These are phyloP conservation scores for Drosophila pruinosa DNA, from an alignment of 1,140 invertebrate genomes.

Conservation along the genomic window DNA sequence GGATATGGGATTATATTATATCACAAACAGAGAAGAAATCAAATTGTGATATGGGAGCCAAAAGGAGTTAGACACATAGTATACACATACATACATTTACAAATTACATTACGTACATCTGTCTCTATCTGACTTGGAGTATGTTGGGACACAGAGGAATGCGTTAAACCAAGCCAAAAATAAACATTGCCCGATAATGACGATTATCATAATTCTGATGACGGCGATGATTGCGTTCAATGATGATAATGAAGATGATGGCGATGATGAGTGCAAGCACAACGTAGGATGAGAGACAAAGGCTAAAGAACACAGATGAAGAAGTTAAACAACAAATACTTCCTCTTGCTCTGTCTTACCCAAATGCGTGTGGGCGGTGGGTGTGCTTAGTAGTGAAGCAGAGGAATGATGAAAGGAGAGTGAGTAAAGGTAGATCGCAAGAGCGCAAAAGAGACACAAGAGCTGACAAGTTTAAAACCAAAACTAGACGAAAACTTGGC, in stretches of 20 bases:
- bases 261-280: not conserved
- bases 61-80: not conserved
- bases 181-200: conserved; percentile 45
- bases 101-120: not conserved
- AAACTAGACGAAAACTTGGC: conserved; percentile 75
- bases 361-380: conserved; percentile 66
- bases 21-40: not conserved
- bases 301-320: conserved; percentile 7
- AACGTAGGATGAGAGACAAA: conserved; percentile 27
- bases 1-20: conserved; percentile 4
- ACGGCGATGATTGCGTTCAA: not conserved
- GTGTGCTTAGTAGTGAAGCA: conserved; percentile 9
- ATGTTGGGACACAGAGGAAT: conserved; percentile 12
- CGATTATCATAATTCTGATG: conserved; percentile 23
- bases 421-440: not conserved
- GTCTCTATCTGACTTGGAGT: not conserved
- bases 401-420: not conserved
- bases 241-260: conserved; percentile 8
- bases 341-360: not conserved
- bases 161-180: conserved; percentile 38
- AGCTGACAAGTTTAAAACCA: conserved; percentile 31
- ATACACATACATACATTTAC: not conserved
- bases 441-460: conserved; percentile 14
- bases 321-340: conserved; percentile 2
- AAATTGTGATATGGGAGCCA: conserved; percentile 6